A percentile compares a stretch with the other conserved stretches of the same genome.
phyloP scores from a whole-genome alignment of 2,888 invertebrate species.

The Yponomeuta sedellus region DNA sequence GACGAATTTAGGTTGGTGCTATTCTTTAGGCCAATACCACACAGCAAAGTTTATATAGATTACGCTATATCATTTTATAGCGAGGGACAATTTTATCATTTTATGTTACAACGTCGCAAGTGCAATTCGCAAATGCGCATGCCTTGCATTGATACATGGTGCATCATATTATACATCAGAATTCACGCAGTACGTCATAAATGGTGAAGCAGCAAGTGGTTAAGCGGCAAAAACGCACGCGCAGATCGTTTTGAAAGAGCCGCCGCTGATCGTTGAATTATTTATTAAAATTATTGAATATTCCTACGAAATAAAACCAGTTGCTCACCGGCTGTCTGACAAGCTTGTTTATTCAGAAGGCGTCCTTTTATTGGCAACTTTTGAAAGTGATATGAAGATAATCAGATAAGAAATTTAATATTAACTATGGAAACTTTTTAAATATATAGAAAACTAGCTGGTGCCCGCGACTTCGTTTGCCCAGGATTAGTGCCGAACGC shows the following conservation, averaged over 20 bases:
- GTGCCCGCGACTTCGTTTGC: too few relatives aligned
- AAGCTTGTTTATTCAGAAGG: neutral
- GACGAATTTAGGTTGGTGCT: too few relatives aligned
- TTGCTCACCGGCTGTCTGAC: slow-evolving; percentile 10
- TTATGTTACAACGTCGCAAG: too few relatives aligned
- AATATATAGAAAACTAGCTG: too few relatives aligned
- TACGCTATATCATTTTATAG: too few relatives aligned
- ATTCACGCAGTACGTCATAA: neutral
- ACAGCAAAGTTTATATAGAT: too few relatives aligned
- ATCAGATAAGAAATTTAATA: neutral
- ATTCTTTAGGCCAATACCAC: too few relatives aligned
- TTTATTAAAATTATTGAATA: slow-evolving; percentile 10
- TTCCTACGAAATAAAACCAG: slow-evolving; percentile 21
- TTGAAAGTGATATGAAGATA: neutral
- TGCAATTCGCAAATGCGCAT: too few relatives aligned
- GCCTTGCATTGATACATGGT: neutral
- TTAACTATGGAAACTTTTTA: too few relatives aligned
- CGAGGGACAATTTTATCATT: too few relatives aligned
- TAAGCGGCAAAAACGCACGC: neutral
- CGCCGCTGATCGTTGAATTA: slow-evolving; percentile 13
- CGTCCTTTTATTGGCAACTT: neutral
- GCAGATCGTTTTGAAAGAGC: neutral
- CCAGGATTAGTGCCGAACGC: too few relatives aligned
- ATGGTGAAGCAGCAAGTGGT: neutral
- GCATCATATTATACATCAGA: neutral